These are phyloP conservation scores for Rhagologus leucostigma DNA, from an alignment of 2,113 vertebrate genomes.

Conservation along the genomic window DNA sequence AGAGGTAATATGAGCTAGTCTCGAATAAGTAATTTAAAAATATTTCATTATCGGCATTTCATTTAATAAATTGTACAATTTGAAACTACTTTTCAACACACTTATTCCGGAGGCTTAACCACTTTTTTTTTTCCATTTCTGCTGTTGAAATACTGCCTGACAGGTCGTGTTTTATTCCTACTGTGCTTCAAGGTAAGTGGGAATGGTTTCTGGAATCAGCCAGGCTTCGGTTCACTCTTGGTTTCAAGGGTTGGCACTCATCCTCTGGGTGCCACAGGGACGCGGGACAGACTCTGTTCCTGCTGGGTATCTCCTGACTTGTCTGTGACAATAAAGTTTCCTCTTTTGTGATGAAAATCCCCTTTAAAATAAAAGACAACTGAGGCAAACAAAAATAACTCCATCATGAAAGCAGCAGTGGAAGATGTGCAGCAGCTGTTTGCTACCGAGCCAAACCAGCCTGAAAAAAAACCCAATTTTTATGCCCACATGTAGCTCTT, in stretches of 20 bases:
- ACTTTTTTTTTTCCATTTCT: neutral
- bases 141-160: neutral
- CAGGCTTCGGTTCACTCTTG: neutral
- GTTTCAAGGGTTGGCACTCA: neutral
- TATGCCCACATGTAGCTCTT: constrained; percentile 5
- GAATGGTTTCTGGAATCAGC: neutral
- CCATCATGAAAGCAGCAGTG: neutral
- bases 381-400: neutral
- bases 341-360: neutral
- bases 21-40: neutral
- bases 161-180: neutral
- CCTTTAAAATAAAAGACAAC: neutral
- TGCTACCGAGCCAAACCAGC: neutral
- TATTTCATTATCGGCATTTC: neutral
- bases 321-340: neutral
- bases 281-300: neutral
- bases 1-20: neutral
- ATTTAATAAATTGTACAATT: neutral
- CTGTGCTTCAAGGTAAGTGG: neutral
- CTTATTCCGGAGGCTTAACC: neutral
- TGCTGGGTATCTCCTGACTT: neutral
- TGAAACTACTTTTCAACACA: neutral
- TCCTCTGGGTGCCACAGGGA: neutral
- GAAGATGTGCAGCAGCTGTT: neutral
- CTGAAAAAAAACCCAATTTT: neutral